Evolutionary conservation across 2,113 vertebrate genomes (phyloP).

Genomic region (Xerus inauris): DNA sequence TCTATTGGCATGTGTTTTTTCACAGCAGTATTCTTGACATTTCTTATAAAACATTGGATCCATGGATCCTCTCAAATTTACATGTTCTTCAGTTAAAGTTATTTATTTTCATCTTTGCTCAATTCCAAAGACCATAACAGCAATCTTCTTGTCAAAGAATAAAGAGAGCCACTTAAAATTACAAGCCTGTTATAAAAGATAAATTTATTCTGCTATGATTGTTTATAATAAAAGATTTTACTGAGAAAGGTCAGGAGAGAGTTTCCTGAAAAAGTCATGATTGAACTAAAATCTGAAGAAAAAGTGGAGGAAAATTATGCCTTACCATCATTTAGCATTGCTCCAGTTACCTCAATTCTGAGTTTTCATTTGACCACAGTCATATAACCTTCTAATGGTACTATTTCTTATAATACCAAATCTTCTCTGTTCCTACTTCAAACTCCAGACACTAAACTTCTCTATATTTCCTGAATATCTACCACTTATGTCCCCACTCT

Average conservation of each 20-base stretch:
- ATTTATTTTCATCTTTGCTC: conserved; percentile 22
- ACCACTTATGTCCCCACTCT: neutral
- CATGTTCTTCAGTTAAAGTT: neutral
- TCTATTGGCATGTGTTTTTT: neutral
- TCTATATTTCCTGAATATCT: neutral
- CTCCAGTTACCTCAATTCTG: neutral
- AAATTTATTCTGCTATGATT: neutral
- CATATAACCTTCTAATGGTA: neutral
- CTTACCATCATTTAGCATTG: neutral
- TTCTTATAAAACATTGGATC: neutral
- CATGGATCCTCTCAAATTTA: neutral
- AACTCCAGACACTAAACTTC: neutral
- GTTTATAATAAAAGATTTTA: neutral
- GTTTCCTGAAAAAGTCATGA: neutral
- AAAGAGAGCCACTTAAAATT: conserved; percentile 9
- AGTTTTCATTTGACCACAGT: neutral
- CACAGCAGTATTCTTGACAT: neutral
- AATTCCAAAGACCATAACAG: neutral
- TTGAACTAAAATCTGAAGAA: neutral
- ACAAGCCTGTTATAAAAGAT: neutral
- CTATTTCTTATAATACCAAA: neutral
- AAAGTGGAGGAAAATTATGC: neutral
- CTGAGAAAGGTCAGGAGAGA: neutral
- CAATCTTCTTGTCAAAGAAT: neutral
- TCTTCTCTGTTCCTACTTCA: neutral